Conservation (phyloP, 2,888 invertebrate genomes). For the Thereva unica region DNA sequence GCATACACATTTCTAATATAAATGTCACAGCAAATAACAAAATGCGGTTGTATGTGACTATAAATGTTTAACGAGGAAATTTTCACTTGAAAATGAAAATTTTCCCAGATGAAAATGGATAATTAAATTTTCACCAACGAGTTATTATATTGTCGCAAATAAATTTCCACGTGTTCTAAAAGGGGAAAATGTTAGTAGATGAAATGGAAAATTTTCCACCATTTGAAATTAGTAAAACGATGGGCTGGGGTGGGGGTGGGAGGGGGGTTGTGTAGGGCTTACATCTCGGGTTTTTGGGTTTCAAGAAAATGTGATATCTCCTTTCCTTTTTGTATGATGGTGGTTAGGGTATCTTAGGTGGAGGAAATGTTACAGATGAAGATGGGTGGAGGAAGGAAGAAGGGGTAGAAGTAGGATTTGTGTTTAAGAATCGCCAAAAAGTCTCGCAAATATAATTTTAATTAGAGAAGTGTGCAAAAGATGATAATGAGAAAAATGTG, state of each 20-base stretch:
- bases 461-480: slow-evolving; percentile 29
- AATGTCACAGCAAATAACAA: slow-evolving; percentile 28
- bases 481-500: slow-evolving; percentile 35
- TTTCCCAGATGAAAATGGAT: slow-evolving; percentile 35
- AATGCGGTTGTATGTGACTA: slow-evolving; percentile 33
- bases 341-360: no score
- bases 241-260: not conserved
- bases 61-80: slow-evolving; percentile 35
- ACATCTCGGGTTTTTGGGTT: no score
- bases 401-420: no score
- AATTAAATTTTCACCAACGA: slow-evolving; percentile 34
- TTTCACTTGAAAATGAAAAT: slow-evolving; percentile 28
- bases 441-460: slow-evolving; percentile 33
- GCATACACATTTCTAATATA: slow-evolving; percentile 22
- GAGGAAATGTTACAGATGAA: no score
- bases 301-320: no score
- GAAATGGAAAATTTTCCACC: slow-evolving; percentile 21
- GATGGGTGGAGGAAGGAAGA: no score
- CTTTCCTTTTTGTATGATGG: no score
- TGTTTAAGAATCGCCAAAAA: slow-evolving; percentile 2
- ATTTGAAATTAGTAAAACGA: not conserved
- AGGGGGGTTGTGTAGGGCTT: not conserved
- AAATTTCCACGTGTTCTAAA: slow-evolving; percentile 30
- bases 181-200: not conserved
- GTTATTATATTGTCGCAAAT: slow-evolving; percentile 35